phyloP scores from a whole-genome alignment of 2,888 invertebrate species.

The Aspidiotus rigidus region DNA sequence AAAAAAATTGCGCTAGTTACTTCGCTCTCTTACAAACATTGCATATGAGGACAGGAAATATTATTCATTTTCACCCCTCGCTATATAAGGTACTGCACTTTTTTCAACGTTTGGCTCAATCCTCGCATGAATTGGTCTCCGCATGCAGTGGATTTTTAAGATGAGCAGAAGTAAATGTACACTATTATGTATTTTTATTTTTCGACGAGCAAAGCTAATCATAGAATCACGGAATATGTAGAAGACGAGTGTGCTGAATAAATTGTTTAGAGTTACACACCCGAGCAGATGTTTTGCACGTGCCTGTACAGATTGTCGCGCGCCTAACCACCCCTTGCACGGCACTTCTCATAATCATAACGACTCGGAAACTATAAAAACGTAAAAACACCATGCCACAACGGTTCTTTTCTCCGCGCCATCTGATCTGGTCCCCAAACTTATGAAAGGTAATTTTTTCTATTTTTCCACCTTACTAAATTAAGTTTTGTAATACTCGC shows the following conservation, averaged over 20 bases:
- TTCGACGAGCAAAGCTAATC: too few relatives aligned
- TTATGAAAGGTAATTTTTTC: slow-evolving; percentile 32
- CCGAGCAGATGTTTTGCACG: slow-evolving; percentile 31
- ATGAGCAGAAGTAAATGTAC: too few relatives aligned
- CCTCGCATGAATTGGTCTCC: too few relatives aligned
- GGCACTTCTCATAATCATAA: neutral
- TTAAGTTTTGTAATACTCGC: slow-evolving; percentile 19
- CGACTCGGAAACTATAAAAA: slow-evolving; percentile 6
- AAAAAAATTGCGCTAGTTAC: too few relatives aligned
- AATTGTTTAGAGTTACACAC: slow-evolving; percentile 28
- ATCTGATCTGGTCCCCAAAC: slow-evolving; percentile 27
- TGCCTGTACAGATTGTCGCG: slow-evolving; percentile 33
- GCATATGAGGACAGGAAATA: too few relatives aligned
- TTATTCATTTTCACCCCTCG: too few relatives aligned
- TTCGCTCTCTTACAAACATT: too few relatives aligned
- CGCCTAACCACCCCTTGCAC: slow-evolving; percentile 24
- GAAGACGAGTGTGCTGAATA: neutral
- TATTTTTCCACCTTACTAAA: slow-evolving; percentile 30
- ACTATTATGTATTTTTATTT: too few relatives aligned
- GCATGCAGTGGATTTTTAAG: too few relatives aligned
- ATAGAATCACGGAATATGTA: too few relatives aligned
- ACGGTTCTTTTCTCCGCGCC: slow-evolving; percentile 25
- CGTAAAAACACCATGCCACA: slow-evolving; percentile 6
- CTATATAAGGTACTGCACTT: too few relatives aligned
- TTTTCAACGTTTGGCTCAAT: too few relatives aligned